phyloP scores from a whole-genome alignment of 2,113 vertebrate genomes.

The Murina feae region DNA sequence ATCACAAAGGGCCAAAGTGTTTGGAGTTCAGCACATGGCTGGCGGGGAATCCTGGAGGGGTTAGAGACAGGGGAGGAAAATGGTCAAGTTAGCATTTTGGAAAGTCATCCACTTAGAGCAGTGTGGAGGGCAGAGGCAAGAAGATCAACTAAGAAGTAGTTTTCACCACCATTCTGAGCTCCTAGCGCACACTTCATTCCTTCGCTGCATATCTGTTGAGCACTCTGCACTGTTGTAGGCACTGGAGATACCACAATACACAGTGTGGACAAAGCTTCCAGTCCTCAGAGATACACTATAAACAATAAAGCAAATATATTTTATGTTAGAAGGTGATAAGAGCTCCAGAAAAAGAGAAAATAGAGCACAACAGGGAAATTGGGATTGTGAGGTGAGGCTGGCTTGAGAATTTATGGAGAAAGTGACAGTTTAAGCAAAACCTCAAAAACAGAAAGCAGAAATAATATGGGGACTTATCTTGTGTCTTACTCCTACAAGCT shows the following conservation, averaged over 20 bases:
- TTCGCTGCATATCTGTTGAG: not conserved
- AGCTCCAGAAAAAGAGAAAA: conserved; percentile 3
- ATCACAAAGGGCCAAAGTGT: not conserved
- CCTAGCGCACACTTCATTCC: not conserved
- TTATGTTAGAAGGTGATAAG: not conserved
- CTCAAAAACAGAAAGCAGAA: not conserved
- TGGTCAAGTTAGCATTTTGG: not conserved
- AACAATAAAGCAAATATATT: not conserved
- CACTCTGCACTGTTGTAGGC: not conserved
- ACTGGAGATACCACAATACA: not conserved
- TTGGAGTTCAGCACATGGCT: not conserved
- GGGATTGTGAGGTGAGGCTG: not conserved
- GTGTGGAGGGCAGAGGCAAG: not conserved
- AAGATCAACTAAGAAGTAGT: not conserved
- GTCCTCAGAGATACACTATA: not conserved
- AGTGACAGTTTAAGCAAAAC: not conserved
- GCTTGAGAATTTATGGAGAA: not conserved
- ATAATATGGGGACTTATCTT: not conserved
- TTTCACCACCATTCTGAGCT: not conserved
- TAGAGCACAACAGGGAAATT: not conserved
- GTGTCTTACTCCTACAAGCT: not conserved
- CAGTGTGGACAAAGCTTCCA: not conserved
- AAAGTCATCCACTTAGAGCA: not conserved
- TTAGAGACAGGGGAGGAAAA: not conserved
- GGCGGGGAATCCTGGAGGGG: not conserved